Evolutionary conservation across 2,113 vertebrate species (phyloP), one percentile per base, ranked within the genome.

Genomic region (Chloropsis hardwickii): DNA sequence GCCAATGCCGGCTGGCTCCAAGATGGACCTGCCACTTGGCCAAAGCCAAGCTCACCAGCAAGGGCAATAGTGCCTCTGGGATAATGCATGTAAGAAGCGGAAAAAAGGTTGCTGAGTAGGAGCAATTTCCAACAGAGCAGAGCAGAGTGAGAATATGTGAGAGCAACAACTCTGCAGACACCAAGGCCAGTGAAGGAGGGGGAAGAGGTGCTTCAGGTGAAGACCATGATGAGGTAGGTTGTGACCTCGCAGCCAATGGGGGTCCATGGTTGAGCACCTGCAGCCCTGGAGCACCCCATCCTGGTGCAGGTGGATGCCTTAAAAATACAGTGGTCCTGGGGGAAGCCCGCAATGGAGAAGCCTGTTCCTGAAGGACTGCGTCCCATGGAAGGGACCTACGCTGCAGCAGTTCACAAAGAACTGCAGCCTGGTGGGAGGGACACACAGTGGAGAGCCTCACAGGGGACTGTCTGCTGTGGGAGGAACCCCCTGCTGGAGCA

Each of bases 291-390:
- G 23, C 14, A 35, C 3, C 16, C 17, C 31, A 14, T 31, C 10
- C 33, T 24, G 18, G 10, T 45, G 23, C 33, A 45, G 17, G 23
- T 24, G 16, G 7, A 44, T 54, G 7, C 13, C 24, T 45, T 47
- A 39, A 54, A 39, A 48, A 47, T 4, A 6, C 16, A 10, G 5
- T 42, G 66, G 35, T 9, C 42, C 57, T 18, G 9, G 12, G 57
- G 42, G 57, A 71, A 71, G 28, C 13, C 28, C 0, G 0, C 0
- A 0, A 16, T 7, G 9, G n/a, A 61, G 56, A 5, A 61, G 12
- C 10, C 19, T 62, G n/a, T 13, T 69, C 40, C 47, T 62, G 65
- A 79, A 47, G 39, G 4, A 54, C 39, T 11, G n/a, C 48, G 47
- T 29, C 23, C 12, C 33, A 19, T 37, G 23, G 37, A 72, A 45